Percentiles rank a stretch among this genome's conserved stretches.
Evolutionary conservation across 2,797 vertebrate species (phyloP).

Genomic region (Micropoecilia bifurca): DNA sequence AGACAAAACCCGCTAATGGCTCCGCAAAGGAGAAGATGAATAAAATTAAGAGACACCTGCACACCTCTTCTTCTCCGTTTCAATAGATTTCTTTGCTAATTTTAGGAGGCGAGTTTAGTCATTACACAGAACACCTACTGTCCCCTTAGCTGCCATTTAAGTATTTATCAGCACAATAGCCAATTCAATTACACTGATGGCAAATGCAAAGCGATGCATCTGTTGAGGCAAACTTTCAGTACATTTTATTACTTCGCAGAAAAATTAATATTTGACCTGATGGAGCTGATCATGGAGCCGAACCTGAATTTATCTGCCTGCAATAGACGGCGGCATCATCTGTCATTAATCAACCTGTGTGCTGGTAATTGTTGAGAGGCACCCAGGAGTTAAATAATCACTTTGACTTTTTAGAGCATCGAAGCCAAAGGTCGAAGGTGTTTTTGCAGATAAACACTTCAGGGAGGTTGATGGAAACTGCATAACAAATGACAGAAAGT

Average conservation of each 20-base stretch:
- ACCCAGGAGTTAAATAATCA: slow-evolving; percentile 59
- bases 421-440: slow-evolving; percentile 70
- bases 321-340: slow-evolving; percentile 14
- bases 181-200: slow-evolving; percentile 67
- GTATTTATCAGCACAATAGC: slow-evolving; percentile 72
- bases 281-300: slow-evolving; percentile 31
- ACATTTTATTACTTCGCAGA: slow-evolving; percentile 24
- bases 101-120: slow-evolving; percentile 68
- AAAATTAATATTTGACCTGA: slow-evolving; percentile 54
- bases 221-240: slow-evolving; percentile 58
- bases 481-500: slow-evolving; percentile 18
- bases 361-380: slow-evolving; percentile 68
- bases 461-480: slow-evolving; percentile 13
- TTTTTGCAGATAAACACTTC: slow-evolving; percentile 49
- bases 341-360: slow-evolving; percentile 65
- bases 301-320: slow-evolving; percentile 40
- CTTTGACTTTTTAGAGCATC: slow-evolving; percentile 65
- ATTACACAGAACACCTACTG: slow-evolving; percentile 65
- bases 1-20: slow-evolving; percentile 78
- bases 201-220: slow-evolving; percentile 59
- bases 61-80: slow-evolving; percentile 67
- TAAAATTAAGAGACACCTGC: slow-evolving; percentile 82
- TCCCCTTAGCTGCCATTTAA: slow-evolving; percentile 61
- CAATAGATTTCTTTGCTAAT: slow-evolving; percentile 79
- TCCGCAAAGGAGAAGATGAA: slow-evolving; percentile 78